Conservation (phyloP, 2,113 vertebrate species). For the Plecturocebus donacophilus region DNA sequence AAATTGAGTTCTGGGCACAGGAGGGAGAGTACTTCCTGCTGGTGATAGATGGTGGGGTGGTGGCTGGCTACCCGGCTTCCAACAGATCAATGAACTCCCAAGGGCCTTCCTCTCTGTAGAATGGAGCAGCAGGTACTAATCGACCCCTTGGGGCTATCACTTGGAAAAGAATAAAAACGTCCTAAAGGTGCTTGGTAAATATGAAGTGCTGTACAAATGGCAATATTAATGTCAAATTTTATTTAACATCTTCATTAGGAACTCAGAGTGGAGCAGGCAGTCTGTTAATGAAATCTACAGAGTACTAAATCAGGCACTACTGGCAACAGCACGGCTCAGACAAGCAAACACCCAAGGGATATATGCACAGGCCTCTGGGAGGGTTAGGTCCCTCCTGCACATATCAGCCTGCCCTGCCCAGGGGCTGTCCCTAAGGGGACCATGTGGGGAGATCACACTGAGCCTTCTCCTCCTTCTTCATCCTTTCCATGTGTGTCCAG, state of each 20-base stretch:
- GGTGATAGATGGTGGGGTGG: neutral
- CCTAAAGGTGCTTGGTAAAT: conserved; percentile 57
- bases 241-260: conserved; percentile 75
- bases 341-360: conserved; percentile 1
- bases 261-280: conserved; percentile 50
- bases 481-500: neutral
- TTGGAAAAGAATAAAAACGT: conserved; percentile 48
- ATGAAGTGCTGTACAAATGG: conserved; percentile 53
- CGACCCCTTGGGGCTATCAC: neutral
- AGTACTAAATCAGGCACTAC: neutral
- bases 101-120: neutral
- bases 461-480: neutral
- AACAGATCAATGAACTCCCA: neutral
- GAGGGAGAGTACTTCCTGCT: neutral
- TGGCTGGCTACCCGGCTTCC: neutral
- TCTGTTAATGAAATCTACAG: conserved; percentile 60
- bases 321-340: neutral
- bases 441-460: neutral
- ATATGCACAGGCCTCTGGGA: neutral
- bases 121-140: neutral
- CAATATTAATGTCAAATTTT: conserved; percentile 65
- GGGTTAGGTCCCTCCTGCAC: neutral
- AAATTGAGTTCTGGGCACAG: neutral
- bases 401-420: neutral
- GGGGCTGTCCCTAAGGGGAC: no score